phyloP scores from a whole-genome alignment of 2,888 invertebrate genomes.

The Petrolisthes cinctipes region DNA sequence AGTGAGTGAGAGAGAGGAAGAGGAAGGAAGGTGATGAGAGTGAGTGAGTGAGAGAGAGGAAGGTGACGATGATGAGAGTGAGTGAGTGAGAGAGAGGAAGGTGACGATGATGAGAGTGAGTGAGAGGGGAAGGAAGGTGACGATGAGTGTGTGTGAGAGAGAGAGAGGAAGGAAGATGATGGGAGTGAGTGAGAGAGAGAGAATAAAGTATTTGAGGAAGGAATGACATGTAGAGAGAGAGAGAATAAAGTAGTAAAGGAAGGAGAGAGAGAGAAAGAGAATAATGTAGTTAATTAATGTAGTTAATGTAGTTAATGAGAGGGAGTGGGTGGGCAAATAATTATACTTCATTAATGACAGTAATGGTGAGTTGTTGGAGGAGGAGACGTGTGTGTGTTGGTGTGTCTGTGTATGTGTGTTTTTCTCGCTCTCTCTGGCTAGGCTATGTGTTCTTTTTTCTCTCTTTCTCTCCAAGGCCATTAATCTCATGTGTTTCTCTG shows the following conservation, averaged over 20 bases:
- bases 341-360: no score
- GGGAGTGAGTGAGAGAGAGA: background rate
- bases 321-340: no score
- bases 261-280: background rate
- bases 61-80: background rate
- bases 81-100: no score
- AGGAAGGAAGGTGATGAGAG: background rate
- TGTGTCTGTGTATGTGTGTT: background rate
- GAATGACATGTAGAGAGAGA: background rate
- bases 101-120: no score
- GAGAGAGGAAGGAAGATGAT: background rate
- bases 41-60: background rate
- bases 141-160: background rate
- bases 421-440: no score
- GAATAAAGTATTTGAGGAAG: background rate
- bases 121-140: background rate
- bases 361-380: no score
- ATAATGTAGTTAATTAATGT: background rate
- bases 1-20: no score
- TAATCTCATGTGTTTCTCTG: no score
- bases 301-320: no score
- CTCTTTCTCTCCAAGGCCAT: background rate
- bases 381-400: background rate
- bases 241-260: background rate
- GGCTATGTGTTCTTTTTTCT: no score